Evolutionary conservation across 2,888 invertebrate species (phyloP), one percentile per base, ranked within the genome.

Genomic region (Pachliopta kotzebuea): DNA sequence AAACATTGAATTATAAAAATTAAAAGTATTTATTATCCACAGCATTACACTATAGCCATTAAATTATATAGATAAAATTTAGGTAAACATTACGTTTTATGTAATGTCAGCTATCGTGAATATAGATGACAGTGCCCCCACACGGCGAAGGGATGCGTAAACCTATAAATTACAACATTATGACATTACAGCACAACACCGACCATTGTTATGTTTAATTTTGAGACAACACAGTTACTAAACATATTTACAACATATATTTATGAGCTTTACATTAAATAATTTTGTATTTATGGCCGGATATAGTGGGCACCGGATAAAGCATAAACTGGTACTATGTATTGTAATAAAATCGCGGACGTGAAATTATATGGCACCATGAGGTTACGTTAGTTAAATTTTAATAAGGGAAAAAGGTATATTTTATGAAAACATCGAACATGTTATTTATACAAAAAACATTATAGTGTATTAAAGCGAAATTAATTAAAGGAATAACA

Each of bases 241-340:
- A 75, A 76, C 73, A 77, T 82, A 82, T 80, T 83, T 72, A 81
- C 80, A 83, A 83, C 79, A 84, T 79, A 80, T 87, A 84, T 87
- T 84, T 86, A 86, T 83, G 79, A 80, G 73, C 80, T 45, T 78
- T 77, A 81, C 78, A 79, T 83, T 83, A 86, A 85, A 88, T 85
- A 83, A 77, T 77, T 76, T 74, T 73, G 77, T 76, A 85, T 88
- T 88, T 85, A 88, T 81, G 80, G 79, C 76, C 71, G 73, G 76
- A 70, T 74, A 80, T 83, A 81, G 79, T 79, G 76, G 76, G 74
- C 74, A 74, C 74, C 75, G 69, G 65, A 61, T 54, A 65, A 58
- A 53, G 31, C 53, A 53, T 61, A 58, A 64, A 60, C 37, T 18
- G 26, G 29, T 73, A 72, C 71, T 71, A 69, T 73, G 65, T 71